phyloP scores from a whole-genome alignment of 1,140 invertebrate genomes.

The Zaprionus ornatus region DNA sequence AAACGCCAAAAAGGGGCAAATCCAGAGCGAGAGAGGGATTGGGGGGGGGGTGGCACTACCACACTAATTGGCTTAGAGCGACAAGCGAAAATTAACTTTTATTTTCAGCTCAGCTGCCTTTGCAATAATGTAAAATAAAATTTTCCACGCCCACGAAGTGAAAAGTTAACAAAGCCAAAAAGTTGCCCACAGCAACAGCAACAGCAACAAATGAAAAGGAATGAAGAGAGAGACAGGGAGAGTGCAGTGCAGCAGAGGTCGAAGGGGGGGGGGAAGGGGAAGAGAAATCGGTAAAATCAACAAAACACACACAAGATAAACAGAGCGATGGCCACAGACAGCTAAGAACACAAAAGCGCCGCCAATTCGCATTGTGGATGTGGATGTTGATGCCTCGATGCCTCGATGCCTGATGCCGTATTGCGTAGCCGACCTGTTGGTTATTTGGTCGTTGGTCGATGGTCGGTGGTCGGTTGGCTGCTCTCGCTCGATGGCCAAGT shows the following conservation, averaged over 20 bases:
- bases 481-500: not conserved
- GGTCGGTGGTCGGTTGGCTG: not conserved
- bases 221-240: not conserved
- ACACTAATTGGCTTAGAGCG: constrained; percentile 81
- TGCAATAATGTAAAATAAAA: constrained; percentile 65
- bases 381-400: not conserved
- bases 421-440: constrained; percentile 48
- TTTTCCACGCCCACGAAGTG: constrained; percentile 62
- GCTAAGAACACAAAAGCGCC: constrained; percentile 26
- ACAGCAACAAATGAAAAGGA: constrained; percentile 11
- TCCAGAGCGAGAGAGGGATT: not conserved
- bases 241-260: not conserved
- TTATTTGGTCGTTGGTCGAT: constrained; percentile 13
- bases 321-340: constrained; percentile 25
- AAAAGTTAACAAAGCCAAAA: constrained; percentile 68
- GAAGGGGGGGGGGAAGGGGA: not conserved
- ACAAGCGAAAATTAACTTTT: constrained; percentile 81
- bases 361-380: constrained; percentile 32
- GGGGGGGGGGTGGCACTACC: constrained; percentile 15
- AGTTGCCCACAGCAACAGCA: constrained; percentile 47
- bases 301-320: constrained; percentile 79
- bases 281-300: constrained; percentile 76
- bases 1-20: constrained; percentile 17
- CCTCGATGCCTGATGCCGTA: constrained; percentile 2
- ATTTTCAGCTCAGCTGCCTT: constrained; percentile 59